Base-by-base conservation (phyloP, 2,888 invertebrate genomes). In the Ptilodon capucinus region DNA sequence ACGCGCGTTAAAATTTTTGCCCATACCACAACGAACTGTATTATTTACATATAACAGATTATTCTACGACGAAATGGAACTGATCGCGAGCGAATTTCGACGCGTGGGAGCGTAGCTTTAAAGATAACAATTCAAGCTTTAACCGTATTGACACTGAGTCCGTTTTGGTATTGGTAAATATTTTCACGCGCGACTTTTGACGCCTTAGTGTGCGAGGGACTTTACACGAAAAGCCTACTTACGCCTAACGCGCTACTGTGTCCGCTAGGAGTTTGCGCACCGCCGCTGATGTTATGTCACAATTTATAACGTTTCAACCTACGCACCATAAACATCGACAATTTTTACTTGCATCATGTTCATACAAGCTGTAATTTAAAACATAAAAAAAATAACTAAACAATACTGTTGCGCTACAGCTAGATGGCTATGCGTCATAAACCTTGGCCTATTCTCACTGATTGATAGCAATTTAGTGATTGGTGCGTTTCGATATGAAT, bases 401-500 rank as follows among this genome's bases (percentile, higher is more conserved):
- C 40, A 51, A 49, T 47, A 48, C 38, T 28, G 45, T 49, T 52
- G 40, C 16, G 23, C 42, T 45, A 46, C 48, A 43, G 42, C 17
- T 48, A n/a, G n/a, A 46, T 34, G 13, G n/a, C 44, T 44, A 48
- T 64, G 60, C 50, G 55, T 64, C 59, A 60, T 46, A 44, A 68
- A 60, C 65, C 61, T 68, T 68, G 65, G 48, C 64, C 54, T 49
- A 57, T 49, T 67, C 49, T 48, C 40, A 52, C 57, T 57, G 32
- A 53, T 60, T 60, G 52, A 63, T 50, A 54, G 49, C 45, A 50
- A 46, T 54, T 55, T 40, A 43, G 44, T 45, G 52, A 57, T 43
- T 51, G 47, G 45, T 35, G 43, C 44, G 40, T 51, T 57, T 59
- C 57, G 57, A 46, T 57, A 57, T 51, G 48, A 51, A 53, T 59